phyloP scores from a whole-genome alignment of 2,888 invertebrate species.

The Pollenia angustigena region DNA sequence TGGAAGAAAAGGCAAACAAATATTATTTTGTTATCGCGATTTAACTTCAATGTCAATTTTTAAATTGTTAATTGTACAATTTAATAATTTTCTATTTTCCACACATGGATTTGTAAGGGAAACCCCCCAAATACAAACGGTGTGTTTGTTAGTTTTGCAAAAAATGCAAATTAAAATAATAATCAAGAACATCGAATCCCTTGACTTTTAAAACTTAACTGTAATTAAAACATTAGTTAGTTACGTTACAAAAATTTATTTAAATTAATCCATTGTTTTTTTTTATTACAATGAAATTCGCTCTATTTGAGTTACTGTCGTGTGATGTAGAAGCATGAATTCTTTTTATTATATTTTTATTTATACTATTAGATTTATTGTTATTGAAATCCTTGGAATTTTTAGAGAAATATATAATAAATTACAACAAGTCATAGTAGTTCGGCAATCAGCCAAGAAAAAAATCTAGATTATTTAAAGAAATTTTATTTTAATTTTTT shows the following conservation, averaged over 20 bases:
- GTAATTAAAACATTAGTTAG: slow-evolving; percentile 31
- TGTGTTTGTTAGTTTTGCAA: neutral
- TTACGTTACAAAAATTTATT: slow-evolving; percentile 35
- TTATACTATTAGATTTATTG: slow-evolving; percentile 9
- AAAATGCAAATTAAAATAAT: slow-evolving; percentile 23
- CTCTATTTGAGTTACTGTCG: neutral
- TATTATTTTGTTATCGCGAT: slow-evolving; percentile 48
- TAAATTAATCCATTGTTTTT: neutral
- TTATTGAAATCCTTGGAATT: slow-evolving; percentile 39
- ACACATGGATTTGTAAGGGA: slow-evolving; percentile 6
- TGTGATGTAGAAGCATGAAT: slow-evolving; percentile 1
- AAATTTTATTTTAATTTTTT: slow-evolving; percentile 3
- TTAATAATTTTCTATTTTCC: slow-evolving; percentile 34
- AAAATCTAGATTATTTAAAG: slow-evolving; percentile 1
- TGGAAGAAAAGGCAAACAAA: slow-evolving; percentile 19
- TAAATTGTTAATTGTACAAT: slow-evolving; percentile 16
- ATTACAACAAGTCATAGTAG: slow-evolving; percentile 30
- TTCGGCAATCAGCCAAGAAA: slow-evolving; percentile 67
- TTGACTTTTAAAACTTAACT: slow-evolving; percentile 9
- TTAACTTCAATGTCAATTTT: slow-evolving; percentile 63
- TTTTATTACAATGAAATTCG: neutral
- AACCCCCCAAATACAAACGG: slow-evolving; percentile 3
- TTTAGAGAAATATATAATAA: slow-evolving; percentile 31
- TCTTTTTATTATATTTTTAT: neutral
- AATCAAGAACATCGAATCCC: slow-evolving; percentile 30